These are phyloP conservation scores for Acrossocheilus wenchowensis DNA, from an alignment of 2,797 vertebrate species.

Conservation along the genomic window DNA sequence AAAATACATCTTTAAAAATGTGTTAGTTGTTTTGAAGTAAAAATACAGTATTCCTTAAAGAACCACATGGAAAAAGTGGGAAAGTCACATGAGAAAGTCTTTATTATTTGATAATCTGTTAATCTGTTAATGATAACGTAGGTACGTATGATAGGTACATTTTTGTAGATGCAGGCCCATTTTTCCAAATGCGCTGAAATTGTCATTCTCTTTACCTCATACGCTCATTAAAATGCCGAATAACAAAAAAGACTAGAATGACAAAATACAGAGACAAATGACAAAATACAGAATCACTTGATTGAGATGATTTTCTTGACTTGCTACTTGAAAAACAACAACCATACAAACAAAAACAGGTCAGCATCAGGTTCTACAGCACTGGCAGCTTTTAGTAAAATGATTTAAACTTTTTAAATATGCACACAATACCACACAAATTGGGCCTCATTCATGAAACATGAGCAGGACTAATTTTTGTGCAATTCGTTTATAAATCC, in stretches of 20 bases:
- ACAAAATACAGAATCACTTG: neutral
- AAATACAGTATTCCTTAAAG: neutral
- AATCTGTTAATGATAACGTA: neutral
- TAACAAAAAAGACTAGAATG: neutral
- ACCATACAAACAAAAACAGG: neutral
- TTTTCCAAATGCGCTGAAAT: neutral
- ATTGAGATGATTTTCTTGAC: neutral
- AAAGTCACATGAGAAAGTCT: neutral
- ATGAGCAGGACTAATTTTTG: neutral
- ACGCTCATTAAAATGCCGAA: neutral
- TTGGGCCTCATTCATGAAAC: slow-evolving; percentile 1
- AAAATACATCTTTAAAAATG: neutral
- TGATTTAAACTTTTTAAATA: neutral
- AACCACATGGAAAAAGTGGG: neutral
- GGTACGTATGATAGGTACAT: neutral
- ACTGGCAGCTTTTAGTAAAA: neutral
- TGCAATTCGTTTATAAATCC: neutral
- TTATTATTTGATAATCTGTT: neutral
- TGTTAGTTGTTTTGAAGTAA: neutral
- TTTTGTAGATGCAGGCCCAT: neutral
- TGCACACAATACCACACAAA: neutral
- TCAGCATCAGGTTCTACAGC: neutral
- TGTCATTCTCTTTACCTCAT: neutral
- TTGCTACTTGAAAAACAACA: neutral
- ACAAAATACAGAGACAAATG: neutral